Conservation (phyloP, 2,797 vertebrate genomes). For the Buphagus erythrorhynchus region DNA sequence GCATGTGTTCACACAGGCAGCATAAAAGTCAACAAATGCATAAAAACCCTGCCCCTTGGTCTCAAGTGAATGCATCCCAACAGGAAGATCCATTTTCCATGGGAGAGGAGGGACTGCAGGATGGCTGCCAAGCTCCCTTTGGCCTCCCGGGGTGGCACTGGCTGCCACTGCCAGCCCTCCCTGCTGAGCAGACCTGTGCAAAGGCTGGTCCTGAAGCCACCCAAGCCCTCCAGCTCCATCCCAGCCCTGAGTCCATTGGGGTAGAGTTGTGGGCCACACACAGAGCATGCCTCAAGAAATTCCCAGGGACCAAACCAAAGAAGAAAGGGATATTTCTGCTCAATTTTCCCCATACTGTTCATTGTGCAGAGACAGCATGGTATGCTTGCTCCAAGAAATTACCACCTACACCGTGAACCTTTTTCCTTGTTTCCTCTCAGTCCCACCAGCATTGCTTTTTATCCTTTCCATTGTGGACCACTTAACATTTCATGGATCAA, state of each 20-base stretch:
- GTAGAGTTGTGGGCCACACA: not conserved
- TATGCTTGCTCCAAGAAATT: not conserved
- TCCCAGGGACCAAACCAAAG: not conserved
- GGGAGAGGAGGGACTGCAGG: not conserved
- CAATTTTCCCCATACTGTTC: not conserved
- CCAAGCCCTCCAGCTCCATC: not conserved
- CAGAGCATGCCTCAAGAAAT: not conserved
- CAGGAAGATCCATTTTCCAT: not conserved
- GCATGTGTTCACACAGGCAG: not conserved
- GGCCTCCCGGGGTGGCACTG: rapidly evolving
- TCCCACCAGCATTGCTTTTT: not conserved
- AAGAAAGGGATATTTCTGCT: rapidly evolving
- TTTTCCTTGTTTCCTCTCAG: not conserved
- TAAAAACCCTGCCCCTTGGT: not conserved
- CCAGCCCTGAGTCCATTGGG: not conserved
- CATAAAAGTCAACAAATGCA: not conserved
- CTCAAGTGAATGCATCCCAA: not conserved
- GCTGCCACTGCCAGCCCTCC: not conserved
- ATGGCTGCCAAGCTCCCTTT: not conserved
- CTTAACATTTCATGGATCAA: not conserved
- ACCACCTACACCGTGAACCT: not conserved
- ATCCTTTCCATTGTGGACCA: not conserved
- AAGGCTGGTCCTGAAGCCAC: not conserved
- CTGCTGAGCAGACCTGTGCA: not conserved
- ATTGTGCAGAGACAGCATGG: not conserved